Percentiles rank a stretch among this genome's conserved stretches.
Conservation (phyloP, 2,113 vertebrate genomes). For the Coryphaenoides rupestris region DNA sequence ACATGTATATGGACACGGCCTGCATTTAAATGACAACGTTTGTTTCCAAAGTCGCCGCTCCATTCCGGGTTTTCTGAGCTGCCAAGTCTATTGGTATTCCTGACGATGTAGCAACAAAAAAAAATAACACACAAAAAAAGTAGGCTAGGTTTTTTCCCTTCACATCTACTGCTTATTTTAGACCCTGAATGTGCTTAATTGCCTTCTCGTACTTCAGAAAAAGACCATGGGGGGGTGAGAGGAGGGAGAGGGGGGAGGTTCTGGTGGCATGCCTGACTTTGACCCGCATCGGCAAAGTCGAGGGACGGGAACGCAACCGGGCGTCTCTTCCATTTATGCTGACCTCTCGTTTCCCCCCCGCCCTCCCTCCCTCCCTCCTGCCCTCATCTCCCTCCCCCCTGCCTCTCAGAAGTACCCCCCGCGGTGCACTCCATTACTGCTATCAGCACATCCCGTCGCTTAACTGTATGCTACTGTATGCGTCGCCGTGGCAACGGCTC, state of each 20-base stretch:
- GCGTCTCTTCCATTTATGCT: slow-evolving; percentile 19
- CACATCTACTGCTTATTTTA: background rate
- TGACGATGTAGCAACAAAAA: too few species aligned
- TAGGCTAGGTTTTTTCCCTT: too few species aligned
- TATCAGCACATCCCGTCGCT: slow-evolving; percentile 55
- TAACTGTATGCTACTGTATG: slow-evolving; percentile 33
- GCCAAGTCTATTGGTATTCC: too few species aligned
- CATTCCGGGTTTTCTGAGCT: too few species aligned
- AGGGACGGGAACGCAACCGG: background rate
- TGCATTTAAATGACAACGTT: too few species aligned
- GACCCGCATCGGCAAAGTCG: slow-evolving; percentile 16
- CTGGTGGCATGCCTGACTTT: slow-evolving; percentile 12
- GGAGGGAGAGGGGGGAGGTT: background rate
- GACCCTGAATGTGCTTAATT: slow-evolving; percentile 22
- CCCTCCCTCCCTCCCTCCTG: slow-evolving; percentile 33
- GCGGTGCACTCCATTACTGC: slow-evolving; percentile 49
- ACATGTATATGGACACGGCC: too few species aligned
- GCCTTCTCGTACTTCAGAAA: background rate
- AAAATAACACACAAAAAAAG: too few species aligned
- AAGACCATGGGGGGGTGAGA: background rate
- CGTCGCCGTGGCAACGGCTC: slow-evolving; percentile 13
- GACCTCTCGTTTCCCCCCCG: slow-evolving; percentile 41
- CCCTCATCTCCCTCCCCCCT: slow-evolving; percentile 29
- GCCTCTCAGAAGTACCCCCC: slow-evolving; percentile 44
- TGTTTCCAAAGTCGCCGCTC: too few species aligned